Evolutionary conservation across 2,113 vertebrate species (phyloP).

Genomic region (Pseudopodoces humilis): DNA sequence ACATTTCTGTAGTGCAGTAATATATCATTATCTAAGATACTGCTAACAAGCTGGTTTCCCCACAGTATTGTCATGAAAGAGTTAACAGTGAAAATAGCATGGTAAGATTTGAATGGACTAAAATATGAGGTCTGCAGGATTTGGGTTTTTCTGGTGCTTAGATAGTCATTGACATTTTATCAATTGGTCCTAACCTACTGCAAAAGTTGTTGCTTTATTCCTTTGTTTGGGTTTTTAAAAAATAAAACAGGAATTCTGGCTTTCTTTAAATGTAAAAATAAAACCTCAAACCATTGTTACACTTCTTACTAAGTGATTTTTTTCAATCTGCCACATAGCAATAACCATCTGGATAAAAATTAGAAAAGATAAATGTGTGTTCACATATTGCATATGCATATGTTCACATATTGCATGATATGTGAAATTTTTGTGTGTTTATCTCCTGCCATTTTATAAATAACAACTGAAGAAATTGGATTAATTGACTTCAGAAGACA

Average conservation of each 20-base stretch:
- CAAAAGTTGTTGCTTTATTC: background rate
- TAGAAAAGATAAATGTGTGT: background rate
- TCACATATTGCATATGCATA: no score
- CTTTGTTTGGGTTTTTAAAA: background rate
- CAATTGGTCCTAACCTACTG: background rate
- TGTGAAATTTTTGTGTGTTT: background rate
- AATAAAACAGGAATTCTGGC: background rate
- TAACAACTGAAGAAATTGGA: background rate
- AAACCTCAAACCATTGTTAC: fast-evolving
- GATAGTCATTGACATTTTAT: background rate
- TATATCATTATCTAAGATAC: background rate
- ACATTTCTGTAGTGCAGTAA: background rate
- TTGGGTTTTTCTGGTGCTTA: background rate
- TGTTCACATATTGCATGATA: background rate
- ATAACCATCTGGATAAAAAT: background rate
- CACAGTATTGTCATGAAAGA: background rate
- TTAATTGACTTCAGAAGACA: background rate
- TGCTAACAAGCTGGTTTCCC: background rate
- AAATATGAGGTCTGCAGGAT: background rate
- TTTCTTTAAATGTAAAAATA: background rate
- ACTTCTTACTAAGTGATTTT: background rate
- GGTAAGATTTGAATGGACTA: background rate
- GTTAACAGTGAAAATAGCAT: background rate
- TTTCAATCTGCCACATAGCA: background rate
- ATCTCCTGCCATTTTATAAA: background rate